These are phyloP conservation scores for Xestia sexstrigata DNA, from an alignment of 2,888 invertebrate species.

Conservation along the genomic window DNA sequence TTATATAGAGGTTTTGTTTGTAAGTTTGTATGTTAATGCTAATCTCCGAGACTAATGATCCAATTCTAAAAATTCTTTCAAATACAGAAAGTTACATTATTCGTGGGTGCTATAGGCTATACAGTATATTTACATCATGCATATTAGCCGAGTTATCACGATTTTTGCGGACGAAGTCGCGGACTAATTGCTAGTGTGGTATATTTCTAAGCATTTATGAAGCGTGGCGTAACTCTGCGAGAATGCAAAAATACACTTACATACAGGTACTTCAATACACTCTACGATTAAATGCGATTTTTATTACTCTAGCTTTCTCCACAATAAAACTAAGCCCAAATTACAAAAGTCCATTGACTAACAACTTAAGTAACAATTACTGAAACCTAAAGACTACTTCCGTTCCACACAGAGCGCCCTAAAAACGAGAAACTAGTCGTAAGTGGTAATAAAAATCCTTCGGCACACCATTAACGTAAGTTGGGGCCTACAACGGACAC, in stretches of 20 bases:
- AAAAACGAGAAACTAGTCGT: slow-evolving; percentile 65
- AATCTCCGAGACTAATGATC: too few relatives aligned
- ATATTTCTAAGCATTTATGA: background rate
- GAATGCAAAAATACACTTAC: slow-evolving; percentile 7
- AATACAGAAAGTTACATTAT: too few relatives aligned
- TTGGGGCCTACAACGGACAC: slow-evolving; percentile 70
- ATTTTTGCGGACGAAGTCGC: too few relatives aligned
- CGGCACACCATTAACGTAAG: slow-evolving; percentile 74
- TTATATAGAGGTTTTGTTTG: too few relatives aligned
- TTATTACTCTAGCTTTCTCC: slow-evolving; percentile 43
- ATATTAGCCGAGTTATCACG: too few relatives aligned
- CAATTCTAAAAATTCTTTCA: too few relatives aligned
- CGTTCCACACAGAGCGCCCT: slow-evolving; percentile 52
- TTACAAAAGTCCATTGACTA: slow-evolving; percentile 58
- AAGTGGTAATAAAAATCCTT: slow-evolving; percentile 76
- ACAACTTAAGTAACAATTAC: slow-evolving; percentile 68
- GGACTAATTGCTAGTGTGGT: background rate
- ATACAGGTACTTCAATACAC: background rate
- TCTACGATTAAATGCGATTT: slow-evolving; percentile 6
- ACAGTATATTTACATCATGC: too few relatives aligned
- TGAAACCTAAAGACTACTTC: slow-evolving; percentile 64
- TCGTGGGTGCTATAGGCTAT: too few relatives aligned
- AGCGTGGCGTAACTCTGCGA: background rate
- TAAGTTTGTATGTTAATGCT: too few relatives aligned
- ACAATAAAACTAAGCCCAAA: slow-evolving; percentile 42